These are phyloP conservation scores for Epinotia demarniana DNA, from an alignment of 2,888 invertebrate genomes.

Conservation along the genomic window DNA sequence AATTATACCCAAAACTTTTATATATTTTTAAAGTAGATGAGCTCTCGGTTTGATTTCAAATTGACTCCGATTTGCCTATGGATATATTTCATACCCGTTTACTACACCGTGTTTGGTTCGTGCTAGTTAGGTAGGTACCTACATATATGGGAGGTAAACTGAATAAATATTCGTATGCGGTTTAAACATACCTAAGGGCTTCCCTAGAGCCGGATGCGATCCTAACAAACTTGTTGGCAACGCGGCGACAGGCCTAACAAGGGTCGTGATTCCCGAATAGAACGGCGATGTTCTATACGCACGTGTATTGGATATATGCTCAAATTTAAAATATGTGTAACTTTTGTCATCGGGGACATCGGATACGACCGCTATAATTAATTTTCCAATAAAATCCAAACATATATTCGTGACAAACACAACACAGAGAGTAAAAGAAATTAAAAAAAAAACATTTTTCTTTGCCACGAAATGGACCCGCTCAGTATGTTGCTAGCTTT, in stretches of 20 bases:
- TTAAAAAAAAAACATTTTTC: too few species aligned
- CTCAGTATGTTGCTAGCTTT: too few species aligned
- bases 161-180: too few species aligned
- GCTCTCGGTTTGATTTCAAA: too few species aligned
- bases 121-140: background rate
- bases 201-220: conserved; percentile 13
- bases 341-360: conserved; percentile 29
- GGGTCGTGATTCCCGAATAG: conserved; percentile 31
- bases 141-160: too few species aligned
- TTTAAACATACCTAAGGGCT: conserved; percentile 27
- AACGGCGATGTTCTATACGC: conserved; percentile 6
- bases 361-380: conserved; percentile 29
- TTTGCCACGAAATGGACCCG: too few species aligned
- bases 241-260: conserved; percentile 34
- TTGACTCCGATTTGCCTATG: background rate
- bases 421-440: too few species aligned
- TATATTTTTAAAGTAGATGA: too few species aligned
- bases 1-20: too few species aligned
- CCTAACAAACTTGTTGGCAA: conserved; percentile 36
- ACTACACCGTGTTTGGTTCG: background rate
- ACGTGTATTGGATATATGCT: conserved; percentile 10
- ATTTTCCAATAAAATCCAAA: too few species aligned
- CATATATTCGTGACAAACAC: too few species aligned
- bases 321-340: conserved; percentile 24
- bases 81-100: background rate